These are phyloP conservation scores for Arothron firmamentum DNA, from an alignment of 2,113 vertebrate species.

Conservation along the genomic window DNA sequence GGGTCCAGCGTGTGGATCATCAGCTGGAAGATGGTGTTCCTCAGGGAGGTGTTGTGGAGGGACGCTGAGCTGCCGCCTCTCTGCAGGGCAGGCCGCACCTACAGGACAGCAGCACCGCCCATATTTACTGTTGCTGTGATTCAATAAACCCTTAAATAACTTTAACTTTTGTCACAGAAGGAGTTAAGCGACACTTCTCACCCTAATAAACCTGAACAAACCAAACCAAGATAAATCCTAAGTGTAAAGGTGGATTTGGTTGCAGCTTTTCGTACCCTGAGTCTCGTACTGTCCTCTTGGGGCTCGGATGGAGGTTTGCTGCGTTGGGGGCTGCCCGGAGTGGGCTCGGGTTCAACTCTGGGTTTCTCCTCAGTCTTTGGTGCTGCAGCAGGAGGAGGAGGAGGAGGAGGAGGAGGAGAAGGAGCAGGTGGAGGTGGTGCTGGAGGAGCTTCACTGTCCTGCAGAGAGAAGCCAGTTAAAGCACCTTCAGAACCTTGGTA, in stretches of 20 bases:
- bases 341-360: slow-evolving; percentile 15
- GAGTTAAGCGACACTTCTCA: too few species aligned
- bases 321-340: slow-evolving; percentile 17
- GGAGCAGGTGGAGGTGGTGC: slow-evolving; percentile 10
- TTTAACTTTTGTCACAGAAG: too few species aligned
- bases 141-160: too few species aligned
- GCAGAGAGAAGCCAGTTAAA: slow-evolving; percentile 4
- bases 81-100: slow-evolving; percentile 77
- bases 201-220: not conserved
- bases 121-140: too few species aligned
- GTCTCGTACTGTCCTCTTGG: slow-evolving; percentile 37
- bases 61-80: slow-evolving; percentile 82
- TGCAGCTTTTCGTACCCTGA: slow-evolving; percentile 28
- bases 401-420: not conserved
- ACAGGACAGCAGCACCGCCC: not conserved
- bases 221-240: not conserved
- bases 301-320: slow-evolving; percentile 17
- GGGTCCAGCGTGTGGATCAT: slow-evolving; percentile 90
- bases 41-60: slow-evolving; percentile 83
- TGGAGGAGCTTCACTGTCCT: slow-evolving; percentile 53
- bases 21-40: slow-evolving; percentile 85
- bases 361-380: slow-evolving; percentile 30
- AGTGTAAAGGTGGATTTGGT: too few species aligned
- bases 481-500: not conserved
- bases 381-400: slow-evolving; percentile 2